Evolutionary conservation across 92 coral and sea anemone genomes (phyloP).

Genomic region (Porites evermanni): DNA sequence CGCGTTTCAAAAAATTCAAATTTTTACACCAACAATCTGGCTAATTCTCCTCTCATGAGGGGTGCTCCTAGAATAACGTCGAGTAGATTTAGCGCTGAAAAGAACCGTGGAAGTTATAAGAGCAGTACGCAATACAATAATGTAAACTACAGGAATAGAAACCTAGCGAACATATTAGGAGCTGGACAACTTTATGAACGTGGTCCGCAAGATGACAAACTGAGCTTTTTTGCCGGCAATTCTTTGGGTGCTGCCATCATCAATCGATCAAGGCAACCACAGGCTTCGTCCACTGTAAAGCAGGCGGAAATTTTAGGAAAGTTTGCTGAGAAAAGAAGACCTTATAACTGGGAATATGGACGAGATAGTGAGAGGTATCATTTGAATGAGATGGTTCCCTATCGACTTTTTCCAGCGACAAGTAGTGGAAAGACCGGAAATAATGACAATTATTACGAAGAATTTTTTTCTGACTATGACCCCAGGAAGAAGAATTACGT

Average conservation of each 20-base stretch:
- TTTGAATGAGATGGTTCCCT: not conserved
- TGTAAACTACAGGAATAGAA: too few relatives aligned
- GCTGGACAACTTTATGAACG: not conserved
- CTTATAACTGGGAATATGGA: not conserved
- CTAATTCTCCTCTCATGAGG: not conserved
- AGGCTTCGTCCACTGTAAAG: conserved; percentile 19
- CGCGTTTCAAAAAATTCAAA: not conserved
- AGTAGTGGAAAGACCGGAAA: conserved; percentile 10
- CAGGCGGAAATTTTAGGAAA: conserved; percentile 24
- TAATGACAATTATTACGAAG: not conserved
- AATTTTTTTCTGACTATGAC: not conserved
- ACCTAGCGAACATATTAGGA: not conserved
- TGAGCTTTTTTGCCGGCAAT: conserved; percentile 26
- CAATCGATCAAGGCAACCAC: not conserved
- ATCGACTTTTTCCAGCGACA: conserved; percentile 2
- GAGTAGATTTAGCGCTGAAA: too few relatives aligned
- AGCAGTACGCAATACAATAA: not conserved
- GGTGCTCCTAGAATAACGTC: not conserved
- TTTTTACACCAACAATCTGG: not conserved
- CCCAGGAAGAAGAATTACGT: not conserved
- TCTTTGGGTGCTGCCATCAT: not conserved
- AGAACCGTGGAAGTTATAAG: not conserved
- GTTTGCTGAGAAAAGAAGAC: conserved; percentile 12
- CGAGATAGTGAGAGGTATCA: not conserved
- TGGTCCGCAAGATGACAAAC: conserved; percentile 7